These are phyloP conservation scores for Saiga tatarica DNA, from an alignment of 2,113 vertebrate genomes.

Conservation along the genomic window DNA sequence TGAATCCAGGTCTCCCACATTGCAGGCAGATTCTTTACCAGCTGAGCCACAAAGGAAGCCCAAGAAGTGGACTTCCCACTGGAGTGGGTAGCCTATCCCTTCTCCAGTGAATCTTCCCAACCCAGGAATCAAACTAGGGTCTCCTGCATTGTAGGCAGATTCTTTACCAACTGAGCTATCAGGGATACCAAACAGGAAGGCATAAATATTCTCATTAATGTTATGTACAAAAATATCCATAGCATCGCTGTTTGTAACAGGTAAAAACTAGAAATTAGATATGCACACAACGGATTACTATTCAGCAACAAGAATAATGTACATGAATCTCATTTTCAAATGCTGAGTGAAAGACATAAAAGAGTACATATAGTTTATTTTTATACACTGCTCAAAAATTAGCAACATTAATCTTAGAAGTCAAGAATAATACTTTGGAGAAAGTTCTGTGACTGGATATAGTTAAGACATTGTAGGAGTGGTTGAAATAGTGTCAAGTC, in stretches of 20 bases:
- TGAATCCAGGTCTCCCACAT: neutral
- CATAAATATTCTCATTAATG: neutral
- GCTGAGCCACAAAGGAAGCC: neutral
- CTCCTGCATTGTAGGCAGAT: neutral
- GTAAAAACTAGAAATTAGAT: neutral
- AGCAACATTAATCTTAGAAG: neutral
- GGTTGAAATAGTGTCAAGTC: neutral
- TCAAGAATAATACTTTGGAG: neutral
- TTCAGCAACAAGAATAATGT: neutral
- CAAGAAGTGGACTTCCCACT: neutral
- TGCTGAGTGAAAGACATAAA: neutral
- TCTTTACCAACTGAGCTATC: neutral
- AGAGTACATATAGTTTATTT: neutral
- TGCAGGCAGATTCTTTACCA: neutral
- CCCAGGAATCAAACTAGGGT: neutral
- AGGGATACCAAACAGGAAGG: neutral
- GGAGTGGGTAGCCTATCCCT: neutral
- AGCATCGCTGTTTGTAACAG: neutral
- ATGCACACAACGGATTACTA: neutral
- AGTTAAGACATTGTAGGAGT: neutral
- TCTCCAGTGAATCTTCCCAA: neutral
- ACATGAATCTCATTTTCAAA: neutral
- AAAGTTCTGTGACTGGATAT: neutral
- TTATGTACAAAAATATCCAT: neutral
- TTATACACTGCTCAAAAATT: neutral